Percentiles rank a stretch among this genome's conserved stretches.
phyloP scores from a whole-genome alignment of 53 echinoderm and acorn worm species.

The Zoroaster sp. region DNA sequence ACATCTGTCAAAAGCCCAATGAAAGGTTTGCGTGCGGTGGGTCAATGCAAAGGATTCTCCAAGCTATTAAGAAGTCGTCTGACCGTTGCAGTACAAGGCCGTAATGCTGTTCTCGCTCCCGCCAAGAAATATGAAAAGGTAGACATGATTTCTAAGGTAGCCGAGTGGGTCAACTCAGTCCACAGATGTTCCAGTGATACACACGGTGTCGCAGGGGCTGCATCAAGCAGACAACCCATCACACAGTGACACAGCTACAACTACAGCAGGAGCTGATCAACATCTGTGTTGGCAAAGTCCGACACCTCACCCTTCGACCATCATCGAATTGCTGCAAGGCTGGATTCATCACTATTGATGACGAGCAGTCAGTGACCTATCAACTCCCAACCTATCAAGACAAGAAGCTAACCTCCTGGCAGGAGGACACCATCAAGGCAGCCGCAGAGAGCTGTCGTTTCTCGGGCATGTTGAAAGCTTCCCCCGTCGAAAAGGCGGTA shows the following conservation, averaged over 20 bases:
- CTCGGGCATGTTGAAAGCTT: neutral
- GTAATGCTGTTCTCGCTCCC: neutral
- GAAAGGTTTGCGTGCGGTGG: conserved; percentile 1
- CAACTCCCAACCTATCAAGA: neutral
- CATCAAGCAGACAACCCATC: neutral
- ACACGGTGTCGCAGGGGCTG: no score
- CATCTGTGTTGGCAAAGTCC: neutral
- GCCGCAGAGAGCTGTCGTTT: neutral
- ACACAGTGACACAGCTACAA: neutral
- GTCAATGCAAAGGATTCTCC: neutral
- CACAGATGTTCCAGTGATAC: no score
- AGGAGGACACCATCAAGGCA: neutral
- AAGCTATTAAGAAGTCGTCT: neutral
- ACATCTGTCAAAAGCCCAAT: neutral
- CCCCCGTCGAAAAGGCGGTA: neutral
- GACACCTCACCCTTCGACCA: neutral
- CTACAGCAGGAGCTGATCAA: conserved; percentile 10
- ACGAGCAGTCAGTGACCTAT: neutral
- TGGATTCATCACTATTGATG: neutral
- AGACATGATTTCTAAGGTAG: neutral
- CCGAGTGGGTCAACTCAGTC: neutral
- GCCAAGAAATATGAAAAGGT: neutral
- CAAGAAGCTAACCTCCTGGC: neutral
- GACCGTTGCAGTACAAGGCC: neutral
- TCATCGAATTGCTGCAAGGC: neutral